Evolutionary conservation across 2,797 vertebrate genomes (phyloP), one percentile per base, ranked within the genome.

Genomic region (Gadopsis bispinosus): DNA sequence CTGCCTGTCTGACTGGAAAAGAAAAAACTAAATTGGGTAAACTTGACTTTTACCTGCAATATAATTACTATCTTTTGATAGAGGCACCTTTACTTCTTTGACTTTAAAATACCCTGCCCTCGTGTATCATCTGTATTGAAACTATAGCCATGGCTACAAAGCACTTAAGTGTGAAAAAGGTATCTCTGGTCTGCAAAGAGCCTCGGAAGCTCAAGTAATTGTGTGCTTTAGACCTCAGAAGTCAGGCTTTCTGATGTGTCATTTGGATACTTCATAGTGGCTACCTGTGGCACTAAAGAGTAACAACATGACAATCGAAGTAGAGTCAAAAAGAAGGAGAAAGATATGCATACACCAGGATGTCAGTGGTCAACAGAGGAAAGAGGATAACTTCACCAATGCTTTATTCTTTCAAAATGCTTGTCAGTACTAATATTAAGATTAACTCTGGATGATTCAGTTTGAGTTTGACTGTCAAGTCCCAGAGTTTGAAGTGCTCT

Each of bases 101-200:
- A 61, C 41, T 81, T 82, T 73, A 70, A 80, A 83, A 77, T 45
- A 69, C 50, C 60, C n/a, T 50, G 22, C 41, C n/a, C 50, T 74
- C 19, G 4, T 61, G 64, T 79, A 81, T 84, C 79, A 59, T 76
- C 79, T 91, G 26, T 26, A 26, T 26, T 67, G 75, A 83, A 84
- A 81, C 87, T 87, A 93, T 69, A 87, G 71, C 79, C 10, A 48
- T 79, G 75, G 73, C 88, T 85, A 69, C 45, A 45, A 86, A 67
- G 58, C 81, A 87, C 79, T 90, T 73, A 68, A 33, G 73, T 31
- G 61, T 53, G 69, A 84, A 78, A 20, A 20, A 60, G 55, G 56
- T 67, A 35, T 77, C 11, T 78, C n/a, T 50, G 76, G 62, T 69
- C 47, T 33, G 33, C 58, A 47, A 67, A 31, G 20, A 77, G 73